phyloP scores from a whole-genome alignment of 2,113 vertebrate species.

The Apteryx mantelli region DNA sequence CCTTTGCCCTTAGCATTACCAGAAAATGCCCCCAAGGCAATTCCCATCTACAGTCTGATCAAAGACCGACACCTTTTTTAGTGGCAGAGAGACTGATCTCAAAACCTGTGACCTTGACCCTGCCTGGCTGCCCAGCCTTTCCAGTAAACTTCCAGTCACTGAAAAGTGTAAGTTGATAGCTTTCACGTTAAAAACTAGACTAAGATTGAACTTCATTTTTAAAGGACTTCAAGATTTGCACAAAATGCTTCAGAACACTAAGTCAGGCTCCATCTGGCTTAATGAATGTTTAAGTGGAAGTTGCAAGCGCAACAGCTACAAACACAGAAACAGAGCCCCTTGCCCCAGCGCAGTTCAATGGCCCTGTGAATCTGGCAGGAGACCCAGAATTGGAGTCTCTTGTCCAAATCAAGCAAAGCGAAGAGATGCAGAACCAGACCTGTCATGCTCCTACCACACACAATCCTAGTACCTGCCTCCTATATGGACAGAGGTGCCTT shows the following conservation, averaged over 20 bases:
- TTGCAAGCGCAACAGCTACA: accelerated
- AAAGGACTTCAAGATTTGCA: not conserved
- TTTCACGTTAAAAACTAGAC: not conserved
- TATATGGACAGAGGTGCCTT: accelerated
- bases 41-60: not conserved
- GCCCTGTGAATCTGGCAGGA: not conserved
- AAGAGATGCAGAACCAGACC: not conserved
- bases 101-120: not conserved
- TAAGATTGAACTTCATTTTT: not conserved
- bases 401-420: not conserved
- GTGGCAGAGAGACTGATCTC: not conserved
- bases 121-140: not conserved
- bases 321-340: not conserved
- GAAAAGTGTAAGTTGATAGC: not conserved
- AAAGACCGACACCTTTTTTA: not conserved
- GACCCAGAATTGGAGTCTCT: not conserved
- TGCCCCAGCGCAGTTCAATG: accelerated
- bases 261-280: not conserved
- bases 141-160: not conserved
- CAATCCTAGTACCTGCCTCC: accelerated
- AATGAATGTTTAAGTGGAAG: not conserved
- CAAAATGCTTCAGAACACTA: not conserved
- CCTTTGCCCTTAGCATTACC: not conserved
- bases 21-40: not conserved
- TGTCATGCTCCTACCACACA: too few species aligned